phyloP scores from a whole-genome alignment of 2,888 invertebrate species.

The Peribatodes rhomboidaria region DNA sequence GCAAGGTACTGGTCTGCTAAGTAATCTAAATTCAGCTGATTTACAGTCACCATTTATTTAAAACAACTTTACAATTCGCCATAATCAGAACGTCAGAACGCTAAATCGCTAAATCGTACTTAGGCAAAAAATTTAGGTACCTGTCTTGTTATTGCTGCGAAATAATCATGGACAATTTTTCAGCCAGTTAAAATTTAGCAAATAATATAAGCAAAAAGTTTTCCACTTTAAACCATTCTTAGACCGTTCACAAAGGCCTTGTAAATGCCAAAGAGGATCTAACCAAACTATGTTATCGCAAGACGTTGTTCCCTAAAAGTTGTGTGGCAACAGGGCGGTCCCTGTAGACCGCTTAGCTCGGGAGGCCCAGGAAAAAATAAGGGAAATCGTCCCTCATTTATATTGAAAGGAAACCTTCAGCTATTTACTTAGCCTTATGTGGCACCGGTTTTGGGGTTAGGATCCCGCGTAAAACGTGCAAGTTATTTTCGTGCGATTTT shows the following conservation, averaged over 20 bases:
- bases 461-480: conserved; percentile 6
- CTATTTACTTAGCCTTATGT: conserved; percentile 40
- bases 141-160: too few relatives aligned
- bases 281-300: conserved; percentile 64
- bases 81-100: too few relatives aligned
- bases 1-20: too few relatives aligned
- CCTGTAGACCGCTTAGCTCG: conserved; percentile 77
- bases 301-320: conserved; percentile 56
- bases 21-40: too few relatives aligned
- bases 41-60: too few relatives aligned
- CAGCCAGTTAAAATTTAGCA: conserved; percentile 1
- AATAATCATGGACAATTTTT: too few relatives aligned
- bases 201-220: neutral
- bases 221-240: neutral
- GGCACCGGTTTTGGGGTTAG: conserved; percentile 16
- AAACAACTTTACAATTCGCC: too few relatives aligned
- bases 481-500: conserved; percentile 4
- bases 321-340: conserved; percentile 55
- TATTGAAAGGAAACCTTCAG: conserved; percentile 72
- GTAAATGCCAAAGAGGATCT: conserved; percentile 41
- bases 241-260: conserved; percentile 19
- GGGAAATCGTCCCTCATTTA: conserved; percentile 79
- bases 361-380: conserved; percentile 69
- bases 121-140: too few relatives aligned
- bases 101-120: too few relatives aligned